Conservation (phyloP, 2,797 vertebrate genomes). For the Amphiprion clarkii region DNA sequence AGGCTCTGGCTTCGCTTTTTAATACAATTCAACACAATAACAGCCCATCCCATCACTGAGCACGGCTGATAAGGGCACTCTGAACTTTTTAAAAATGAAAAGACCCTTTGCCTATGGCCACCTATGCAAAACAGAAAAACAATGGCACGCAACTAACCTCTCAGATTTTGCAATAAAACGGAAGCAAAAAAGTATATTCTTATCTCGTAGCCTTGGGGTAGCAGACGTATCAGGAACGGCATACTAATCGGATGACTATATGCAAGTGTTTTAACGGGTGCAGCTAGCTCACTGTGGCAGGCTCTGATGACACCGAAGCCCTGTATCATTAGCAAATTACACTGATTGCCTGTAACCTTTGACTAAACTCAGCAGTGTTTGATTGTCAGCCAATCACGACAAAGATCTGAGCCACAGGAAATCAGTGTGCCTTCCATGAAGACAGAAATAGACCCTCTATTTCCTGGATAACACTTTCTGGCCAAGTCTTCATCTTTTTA, state of each 20-base stretch:
- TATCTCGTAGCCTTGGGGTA: constrained; percentile 39
- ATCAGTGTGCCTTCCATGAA: constrained; percentile 54
- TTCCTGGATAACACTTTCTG: constrained; percentile 41
- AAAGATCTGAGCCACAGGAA: constrained; percentile 57
- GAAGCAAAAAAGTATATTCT: constrained; percentile 16
- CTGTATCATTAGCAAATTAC: constrained; percentile 70
- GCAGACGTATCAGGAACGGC: constrained; percentile 36
- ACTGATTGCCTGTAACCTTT: constrained; percentile 76
- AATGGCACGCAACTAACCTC: constrained; percentile 28
- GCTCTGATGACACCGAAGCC: constrained; percentile 60
- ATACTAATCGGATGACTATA: constrained; percentile 51
- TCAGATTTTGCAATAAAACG: constrained; percentile 40
- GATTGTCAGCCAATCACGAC: constrained; percentile 72
- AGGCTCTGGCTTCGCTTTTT: constrained; percentile 46
- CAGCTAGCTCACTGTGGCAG: constrained; percentile 40
- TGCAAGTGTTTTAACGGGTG: constrained; percentile 43
- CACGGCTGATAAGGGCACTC: constrained; percentile 37
- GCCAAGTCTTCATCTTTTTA: constrained; percentile 19
- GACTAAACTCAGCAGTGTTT: constrained; percentile 64
- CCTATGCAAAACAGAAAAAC: constrained; percentile 53
- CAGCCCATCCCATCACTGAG: constrained; percentile 40
- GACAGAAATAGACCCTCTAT: constrained; percentile 63
- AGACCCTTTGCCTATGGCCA: constrained; percentile 53
- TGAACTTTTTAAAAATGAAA: constrained; percentile 41
- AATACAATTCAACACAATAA: constrained; percentile 38